Percentiles rank a stretch among this genome's conserved stretches.
phyloP scores from a whole-genome alignment of 2,797 vertebrate genomes.

The Calcarius lapponicus region DNA sequence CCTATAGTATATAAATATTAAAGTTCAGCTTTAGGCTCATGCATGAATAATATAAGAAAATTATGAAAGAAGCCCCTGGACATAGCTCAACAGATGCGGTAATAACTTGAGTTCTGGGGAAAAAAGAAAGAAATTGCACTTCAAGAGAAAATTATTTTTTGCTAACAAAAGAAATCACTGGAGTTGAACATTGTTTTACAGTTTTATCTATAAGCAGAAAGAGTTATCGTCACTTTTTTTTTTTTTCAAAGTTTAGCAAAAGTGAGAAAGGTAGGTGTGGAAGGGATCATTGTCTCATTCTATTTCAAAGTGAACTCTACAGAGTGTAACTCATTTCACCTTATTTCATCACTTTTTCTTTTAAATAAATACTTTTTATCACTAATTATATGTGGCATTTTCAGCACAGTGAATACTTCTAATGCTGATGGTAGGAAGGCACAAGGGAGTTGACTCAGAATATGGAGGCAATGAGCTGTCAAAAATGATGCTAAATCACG shows the following conservation, averaged over 20 bases:
- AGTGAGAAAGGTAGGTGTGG: not conserved
- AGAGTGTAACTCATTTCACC: not conserved
- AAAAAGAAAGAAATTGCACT: not conserved
- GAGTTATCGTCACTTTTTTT: not conserved
- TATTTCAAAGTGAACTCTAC: not conserved
- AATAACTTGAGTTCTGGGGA: not conserved
- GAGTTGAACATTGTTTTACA: not conserved
- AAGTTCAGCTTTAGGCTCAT: not conserved
- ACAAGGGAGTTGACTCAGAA: conserved; percentile 23
- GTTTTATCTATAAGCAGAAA: not conserved
- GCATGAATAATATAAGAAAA: conserved; percentile 1
- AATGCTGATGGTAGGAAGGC: not conserved
- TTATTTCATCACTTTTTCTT: not conserved
- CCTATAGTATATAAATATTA: not conserved
- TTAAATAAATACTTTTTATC: not conserved
- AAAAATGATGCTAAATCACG: not conserved
- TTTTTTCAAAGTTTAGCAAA: not conserved
- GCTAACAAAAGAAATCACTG: not conserved
- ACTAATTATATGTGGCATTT: not conserved
- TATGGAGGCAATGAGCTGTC: not conserved
- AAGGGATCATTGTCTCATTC: not conserved
- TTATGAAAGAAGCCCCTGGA: not conserved
- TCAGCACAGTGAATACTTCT: not conserved
- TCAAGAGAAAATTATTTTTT: conserved; percentile 6
- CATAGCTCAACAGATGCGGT: not conserved